Evolutionary conservation across 2,888 invertebrate species (phyloP).

Genomic region (Orthosia incerta): DNA sequence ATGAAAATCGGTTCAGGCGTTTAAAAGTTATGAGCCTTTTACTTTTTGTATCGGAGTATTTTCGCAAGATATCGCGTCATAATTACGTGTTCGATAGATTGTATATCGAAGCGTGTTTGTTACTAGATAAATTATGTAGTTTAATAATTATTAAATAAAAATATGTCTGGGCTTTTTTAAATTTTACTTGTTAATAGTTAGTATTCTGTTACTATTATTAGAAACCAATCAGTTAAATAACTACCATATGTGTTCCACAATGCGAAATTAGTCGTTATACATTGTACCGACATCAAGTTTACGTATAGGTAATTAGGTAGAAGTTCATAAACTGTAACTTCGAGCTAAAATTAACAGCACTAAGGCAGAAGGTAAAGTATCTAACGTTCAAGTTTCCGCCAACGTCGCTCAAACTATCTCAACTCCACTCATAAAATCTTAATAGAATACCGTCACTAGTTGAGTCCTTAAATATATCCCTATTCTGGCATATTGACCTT

Average conservation of each 20-base stretch:
- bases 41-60: too few relatives aligned
- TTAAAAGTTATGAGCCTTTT: too few relatives aligned
- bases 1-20: too few relatives aligned
- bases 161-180: too few relatives aligned
- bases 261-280: neutral
- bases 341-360: slow-evolving; percentile 22
- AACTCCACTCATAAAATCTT: slow-evolving; percentile 42
- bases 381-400: slow-evolving; percentile 25
- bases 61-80: too few relatives aligned
- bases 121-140: too few relatives aligned
- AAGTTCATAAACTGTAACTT: slow-evolving; percentile 26
- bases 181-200: too few relatives aligned
- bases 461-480: slow-evolving; percentile 50
- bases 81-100: too few relatives aligned
- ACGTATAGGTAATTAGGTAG: slow-evolving; percentile 5
- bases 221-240: neutral
- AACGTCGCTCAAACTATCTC: slow-evolving; percentile 27
- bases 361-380: slow-evolving; percentile 10
- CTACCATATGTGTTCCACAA: neutral
- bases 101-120: too few relatives aligned
- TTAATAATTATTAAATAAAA: too few relatives aligned
- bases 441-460: slow-evolving; percentile 46
- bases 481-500: slow-evolving; percentile 60
- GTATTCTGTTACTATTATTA: neutral
- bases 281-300: neutral